Conservation (phyloP, 2,797 vertebrate species). For the Gallinago nigripennis region DNA sequence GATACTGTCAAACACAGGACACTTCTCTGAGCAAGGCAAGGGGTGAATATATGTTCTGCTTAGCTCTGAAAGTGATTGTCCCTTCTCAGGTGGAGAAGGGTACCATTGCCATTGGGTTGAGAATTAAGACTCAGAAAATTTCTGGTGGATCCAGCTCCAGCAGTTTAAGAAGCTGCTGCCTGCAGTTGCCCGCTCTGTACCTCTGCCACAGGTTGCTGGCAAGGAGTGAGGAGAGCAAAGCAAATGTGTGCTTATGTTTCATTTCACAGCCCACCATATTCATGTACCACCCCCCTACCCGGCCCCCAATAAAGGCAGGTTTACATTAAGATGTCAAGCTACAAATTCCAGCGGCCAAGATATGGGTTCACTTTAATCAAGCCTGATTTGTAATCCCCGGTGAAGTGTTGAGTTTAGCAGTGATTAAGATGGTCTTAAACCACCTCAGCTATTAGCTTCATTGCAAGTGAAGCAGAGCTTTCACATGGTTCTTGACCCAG, state of each 20-base stretch:
- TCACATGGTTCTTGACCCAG: not conserved
- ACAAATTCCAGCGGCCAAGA: not conserved
- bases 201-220: not conserved
- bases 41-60: not conserved
- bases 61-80: not conserved
- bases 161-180: not conserved
- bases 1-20: not conserved
- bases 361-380: constrained; percentile 39
- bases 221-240: not conserved
- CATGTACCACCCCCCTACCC: not conserved
- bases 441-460: constrained; percentile 23
- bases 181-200: not conserved
- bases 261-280: not conserved
- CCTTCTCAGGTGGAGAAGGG: not conserved
- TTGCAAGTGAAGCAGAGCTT: constrained; percentile 3
- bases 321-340: constrained; percentile 38
- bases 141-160: not conserved
- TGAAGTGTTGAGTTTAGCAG: constrained; percentile 11
- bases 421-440: constrained; percentile 43
- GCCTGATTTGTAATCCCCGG: constrained; percentile 18
- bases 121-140: not conserved
- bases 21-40: not conserved
- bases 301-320: not conserved
- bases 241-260: not conserved
- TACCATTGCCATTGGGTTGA: fast-evolving